Evolutionary conservation across 2,797 vertebrate species (phyloP).

Genomic region (Sarcophilus harrisii): DNA sequence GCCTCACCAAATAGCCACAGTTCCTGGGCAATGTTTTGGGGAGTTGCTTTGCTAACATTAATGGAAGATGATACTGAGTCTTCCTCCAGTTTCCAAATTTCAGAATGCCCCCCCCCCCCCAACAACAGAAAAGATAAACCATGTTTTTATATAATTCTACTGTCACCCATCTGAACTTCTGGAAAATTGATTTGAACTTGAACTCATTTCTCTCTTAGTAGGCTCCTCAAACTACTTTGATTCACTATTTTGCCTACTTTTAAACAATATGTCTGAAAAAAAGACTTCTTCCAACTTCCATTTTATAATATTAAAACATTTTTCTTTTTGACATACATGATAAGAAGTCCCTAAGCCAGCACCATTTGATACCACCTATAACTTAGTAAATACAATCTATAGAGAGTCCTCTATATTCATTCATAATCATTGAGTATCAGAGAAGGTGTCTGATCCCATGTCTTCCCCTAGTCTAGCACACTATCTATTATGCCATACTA

Average conservation of each 20-base stretch:
- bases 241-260: not conserved
- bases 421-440: not conserved
- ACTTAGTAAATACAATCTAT: not conserved
- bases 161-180: too few relatives aligned
- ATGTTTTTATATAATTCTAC: not conserved
- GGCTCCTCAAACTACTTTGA: not conserved
- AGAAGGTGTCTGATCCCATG: not conserved
- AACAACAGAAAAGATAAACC: not conserved
- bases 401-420: not conserved
- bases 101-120: not conserved
- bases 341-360: not conserved
- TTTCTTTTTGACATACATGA: not conserved
- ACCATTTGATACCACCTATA: not conserved
- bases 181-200: not conserved
- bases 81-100: too few relatives aligned
- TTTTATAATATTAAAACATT: not conserved
- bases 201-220: not conserved
- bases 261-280: not conserved
- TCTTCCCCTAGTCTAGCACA: not conserved
- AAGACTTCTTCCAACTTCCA: not conserved
- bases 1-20: not conserved
- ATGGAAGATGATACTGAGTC: not conserved
- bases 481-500: not conserved
- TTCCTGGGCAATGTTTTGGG: not conserved
- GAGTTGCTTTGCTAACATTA: not conserved